Percentiles rank a stretch among this genome's conserved stretches.
phyloP scores from a whole-genome alignment of 1,140 invertebrate species.

The Plutomurus gul region DNA sequence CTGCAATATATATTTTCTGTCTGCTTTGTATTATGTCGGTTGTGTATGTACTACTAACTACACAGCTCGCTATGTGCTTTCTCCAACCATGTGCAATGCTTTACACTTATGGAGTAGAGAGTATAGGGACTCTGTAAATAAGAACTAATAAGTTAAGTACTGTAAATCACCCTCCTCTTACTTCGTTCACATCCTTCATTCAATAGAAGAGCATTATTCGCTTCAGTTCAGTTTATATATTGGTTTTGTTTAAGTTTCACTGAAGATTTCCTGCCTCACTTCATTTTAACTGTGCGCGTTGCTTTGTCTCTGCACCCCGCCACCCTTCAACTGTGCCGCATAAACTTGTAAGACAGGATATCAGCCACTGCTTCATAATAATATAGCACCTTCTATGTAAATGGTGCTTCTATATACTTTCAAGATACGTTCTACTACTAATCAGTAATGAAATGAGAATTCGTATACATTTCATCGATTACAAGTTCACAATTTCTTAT shows the following conservation, averaged over 20 bases:
- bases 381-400: no score
- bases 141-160: background rate
- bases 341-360: no score
- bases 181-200: constrained; percentile 12
- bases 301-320: background rate
- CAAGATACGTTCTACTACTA: no score
- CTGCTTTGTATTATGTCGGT: no score
- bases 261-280: constrained; percentile 23
- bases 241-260: constrained; percentile 22
- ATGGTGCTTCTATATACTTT: no score
- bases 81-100: background rate
- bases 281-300: no score
- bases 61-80: background rate
- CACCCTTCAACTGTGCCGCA: background rate
- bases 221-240: constrained; percentile 7
- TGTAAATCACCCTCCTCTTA: constrained; percentile 20
- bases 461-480: no score
- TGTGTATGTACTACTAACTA: background rate
- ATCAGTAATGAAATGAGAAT: no score
- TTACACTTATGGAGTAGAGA: background rate
- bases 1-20: no score
- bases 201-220: constrained; percentile 24
- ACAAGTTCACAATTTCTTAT: no score
- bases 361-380: no score
- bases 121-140: background rate